A percentile compares a stretch with the other conserved stretches of the same genome.
Evolutionary conservation across 2,113 vertebrate genomes (phyloP).

Genomic region (Epinephelus cyanopodus): DNA sequence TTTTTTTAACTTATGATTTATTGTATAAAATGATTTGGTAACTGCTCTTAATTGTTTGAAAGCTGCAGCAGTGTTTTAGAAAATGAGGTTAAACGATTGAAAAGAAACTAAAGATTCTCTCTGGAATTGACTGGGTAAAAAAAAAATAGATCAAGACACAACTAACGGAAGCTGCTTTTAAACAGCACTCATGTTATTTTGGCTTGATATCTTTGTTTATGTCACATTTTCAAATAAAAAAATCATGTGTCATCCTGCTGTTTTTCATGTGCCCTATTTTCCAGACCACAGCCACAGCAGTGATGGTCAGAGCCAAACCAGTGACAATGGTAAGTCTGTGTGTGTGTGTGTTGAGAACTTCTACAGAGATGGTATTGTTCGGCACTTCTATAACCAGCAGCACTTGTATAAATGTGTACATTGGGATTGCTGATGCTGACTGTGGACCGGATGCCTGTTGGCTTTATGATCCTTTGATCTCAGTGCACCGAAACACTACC

Average conservation of each 20-base stretch:
- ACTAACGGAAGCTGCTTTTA: neutral
- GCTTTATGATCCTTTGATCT: slow-evolving; percentile 24
- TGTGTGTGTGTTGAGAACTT: neutral
- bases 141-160: too few relatives aligned
- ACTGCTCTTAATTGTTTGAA: too few relatives aligned
- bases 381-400: neutral
- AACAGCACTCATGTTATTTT: neutral
- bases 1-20: too few relatives aligned
- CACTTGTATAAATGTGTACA: slow-evolving; percentile 1
- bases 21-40: too few relatives aligned
- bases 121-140: too few relatives aligned
- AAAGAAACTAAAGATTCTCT: too few relatives aligned
- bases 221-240: neutral
- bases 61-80: too few relatives aligned
- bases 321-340: slow-evolving; percentile 56
- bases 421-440: slow-evolving; percentile 21
- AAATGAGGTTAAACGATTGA: too few relatives aligned
- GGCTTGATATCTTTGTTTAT: neutral
- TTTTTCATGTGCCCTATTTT: neutral
- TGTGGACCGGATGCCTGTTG: neutral
- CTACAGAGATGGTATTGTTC: neutral
- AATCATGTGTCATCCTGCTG: neutral
- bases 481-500: slow-evolving; percentile 18
- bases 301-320: slow-evolving; percentile 65
- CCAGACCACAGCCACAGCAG: slow-evolving; percentile 61